Base-by-base conservation (phyloP, 2,113 vertebrate species). In the Cercopithecus mona region DNA sequence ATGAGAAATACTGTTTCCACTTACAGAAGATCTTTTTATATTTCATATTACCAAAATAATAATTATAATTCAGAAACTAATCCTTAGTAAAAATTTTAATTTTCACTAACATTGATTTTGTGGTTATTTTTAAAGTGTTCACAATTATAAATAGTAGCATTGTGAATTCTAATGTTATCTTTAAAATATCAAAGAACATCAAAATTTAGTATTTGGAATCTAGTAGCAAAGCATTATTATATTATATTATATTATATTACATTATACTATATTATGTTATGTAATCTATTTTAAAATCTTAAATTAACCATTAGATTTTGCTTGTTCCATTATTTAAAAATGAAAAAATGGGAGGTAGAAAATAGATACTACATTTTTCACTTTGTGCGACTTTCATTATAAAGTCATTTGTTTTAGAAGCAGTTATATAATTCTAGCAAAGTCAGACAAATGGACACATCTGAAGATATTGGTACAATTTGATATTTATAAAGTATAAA, bases 401-500 rank as follows among this genome's bases (percentile, higher is more conserved):
- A 93, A 90, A 93, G 2, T 48, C 2, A 86, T 87, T 97, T 96
- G 80, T 94, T 90, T 92, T 57, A 90, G 86, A 95, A 94, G 81
- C 66, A 79, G 66, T 97, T 93, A 96, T 18, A 45, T 92, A 96
- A 97, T 72, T 96, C 55, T 61, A 80, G 64, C 52, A 96, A 93
- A 90, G 40, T 97, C 91, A 88, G 88, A 96, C 76, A 97, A 96
- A 90, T 30, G 95, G 95, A 89, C 93, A 97, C 92, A 97, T 96
- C 93, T 97, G 92, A 76, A 97, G 93, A 97, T 96, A 97, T 93
- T 95, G 93, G 90, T 87, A 82, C 32, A 90, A 96, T 95, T 50
- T 97, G 50, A 95, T 97, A 97, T 97, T 98, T 97, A 96, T 93
- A 96, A 97, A 96, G 75, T 93, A 94, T 96, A 79, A 88, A 59